Evolutionary conservation across 1,140 invertebrate genomes (phyloP).

Genomic region (Leptestheria dahalacensis): DNA sequence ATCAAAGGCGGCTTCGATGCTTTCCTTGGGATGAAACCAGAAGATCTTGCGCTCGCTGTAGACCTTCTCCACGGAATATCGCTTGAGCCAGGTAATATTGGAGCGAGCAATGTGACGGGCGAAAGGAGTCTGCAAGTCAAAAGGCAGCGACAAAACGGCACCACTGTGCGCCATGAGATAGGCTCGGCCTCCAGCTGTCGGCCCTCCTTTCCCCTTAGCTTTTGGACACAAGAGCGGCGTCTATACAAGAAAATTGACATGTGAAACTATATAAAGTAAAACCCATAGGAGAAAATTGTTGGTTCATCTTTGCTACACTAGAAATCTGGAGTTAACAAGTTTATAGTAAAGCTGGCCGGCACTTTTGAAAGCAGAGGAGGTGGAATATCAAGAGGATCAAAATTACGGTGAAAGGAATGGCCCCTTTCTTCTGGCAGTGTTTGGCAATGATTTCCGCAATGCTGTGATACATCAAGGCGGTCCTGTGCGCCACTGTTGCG

Average conservation of each 20-base stretch:
- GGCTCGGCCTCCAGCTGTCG: slow-evolving; percentile 17
- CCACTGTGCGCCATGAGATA: slow-evolving; percentile 70
- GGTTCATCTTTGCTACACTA: too few species aligned
- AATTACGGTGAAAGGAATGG: slow-evolving; percentile 2
- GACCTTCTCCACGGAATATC: slow-evolving; percentile 73
- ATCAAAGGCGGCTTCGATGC: slow-evolving; percentile 84
- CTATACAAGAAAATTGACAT: background rate
- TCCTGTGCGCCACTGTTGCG: background rate
- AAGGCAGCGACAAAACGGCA: slow-evolving; percentile 44
- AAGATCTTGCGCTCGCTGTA: slow-evolving; percentile 66
- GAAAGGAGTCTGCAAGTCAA: slow-evolving; percentile 47
- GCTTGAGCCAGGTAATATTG: slow-evolving; percentile 56
- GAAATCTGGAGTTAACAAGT: too few species aligned
- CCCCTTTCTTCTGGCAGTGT: slow-evolving; percentile 6
- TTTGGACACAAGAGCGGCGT: background rate
- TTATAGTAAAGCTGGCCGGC: too few species aligned
- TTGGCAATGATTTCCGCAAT: slow-evolving; percentile 1
- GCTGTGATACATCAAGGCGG: background rate
- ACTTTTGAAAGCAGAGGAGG: background rate
- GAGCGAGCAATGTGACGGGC: slow-evolving; percentile 69
- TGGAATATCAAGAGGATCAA: too few species aligned
- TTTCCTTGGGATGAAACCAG: slow-evolving; percentile 73
- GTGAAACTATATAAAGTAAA: too few species aligned
- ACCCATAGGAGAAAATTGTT: too few species aligned
- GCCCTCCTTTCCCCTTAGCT: background rate